Conservation (phyloP, 2,797 vertebrate species). For the Pteropus rufus region DNA sequence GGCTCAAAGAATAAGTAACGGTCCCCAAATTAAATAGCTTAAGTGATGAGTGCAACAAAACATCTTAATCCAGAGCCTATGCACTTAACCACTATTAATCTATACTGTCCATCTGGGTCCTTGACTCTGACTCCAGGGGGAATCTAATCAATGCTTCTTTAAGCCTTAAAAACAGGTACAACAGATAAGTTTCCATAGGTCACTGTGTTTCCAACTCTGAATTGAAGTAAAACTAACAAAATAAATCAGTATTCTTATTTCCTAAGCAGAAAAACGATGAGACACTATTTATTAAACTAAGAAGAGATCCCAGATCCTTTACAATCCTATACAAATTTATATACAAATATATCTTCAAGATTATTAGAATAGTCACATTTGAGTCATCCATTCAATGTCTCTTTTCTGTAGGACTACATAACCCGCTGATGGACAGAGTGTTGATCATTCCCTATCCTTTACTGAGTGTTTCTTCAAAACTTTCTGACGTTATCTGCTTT, state of each 20-base stretch:
- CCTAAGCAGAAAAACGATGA: background rate
- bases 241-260: background rate
- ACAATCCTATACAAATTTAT: background rate
- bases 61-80: accelerated
- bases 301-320: background rate
- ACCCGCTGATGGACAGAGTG: background rate
- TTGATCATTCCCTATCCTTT: accelerated
- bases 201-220: background rate
- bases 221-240: background rate
- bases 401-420: background rate
- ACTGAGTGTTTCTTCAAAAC: background rate
- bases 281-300: background rate
- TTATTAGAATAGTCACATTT: background rate
- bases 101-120: background rate
- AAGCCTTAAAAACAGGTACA: background rate
- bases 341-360: background rate
- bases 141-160: background rate
- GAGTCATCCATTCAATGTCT: background rate
- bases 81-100: background rate
- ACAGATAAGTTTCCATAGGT: background rate
- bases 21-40: background rate
- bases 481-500: background rate
- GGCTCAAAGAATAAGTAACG: background rate
- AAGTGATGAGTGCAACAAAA: background rate
- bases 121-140: background rate